A percentile compares a stretch with the other conserved stretches of the same genome.
These are phyloP conservation scores for Apantesis nais DNA, from an alignment of 2,888 invertebrate genomes.

Conservation along the genomic window DNA sequence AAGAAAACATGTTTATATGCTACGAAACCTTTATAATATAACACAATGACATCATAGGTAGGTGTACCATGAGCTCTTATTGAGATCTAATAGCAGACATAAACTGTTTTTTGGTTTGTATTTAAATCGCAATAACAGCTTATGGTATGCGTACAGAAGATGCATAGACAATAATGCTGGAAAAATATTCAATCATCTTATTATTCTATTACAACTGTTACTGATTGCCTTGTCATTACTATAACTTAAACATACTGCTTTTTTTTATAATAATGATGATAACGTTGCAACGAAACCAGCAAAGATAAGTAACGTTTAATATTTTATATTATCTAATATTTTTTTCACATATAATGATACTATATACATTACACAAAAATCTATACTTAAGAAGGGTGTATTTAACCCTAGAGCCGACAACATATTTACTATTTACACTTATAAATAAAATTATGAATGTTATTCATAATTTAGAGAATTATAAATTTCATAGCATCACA, in stretches of 20 bases:
- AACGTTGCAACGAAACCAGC: constrained; percentile 34
- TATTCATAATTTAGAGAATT: constrained; percentile 50
- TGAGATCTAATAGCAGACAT: too few relatives aligned
- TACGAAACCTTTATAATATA: too few relatives aligned
- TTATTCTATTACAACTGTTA: background rate
- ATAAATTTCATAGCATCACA: constrained; percentile 80
- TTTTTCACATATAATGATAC: constrained; percentile 42
- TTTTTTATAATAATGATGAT: background rate
- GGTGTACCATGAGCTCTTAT: too few relatives aligned
- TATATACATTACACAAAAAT: constrained; percentile 53
- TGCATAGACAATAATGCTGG: too few relatives aligned
- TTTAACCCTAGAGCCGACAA: constrained; percentile 48
- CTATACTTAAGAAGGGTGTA: constrained; percentile 51
- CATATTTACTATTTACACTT: constrained; percentile 32
- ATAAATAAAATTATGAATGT: constrained; percentile 45
- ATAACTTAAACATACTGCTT: background rate
- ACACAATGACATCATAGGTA: too few relatives aligned
- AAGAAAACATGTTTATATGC: too few relatives aligned
- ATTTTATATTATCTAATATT: constrained; percentile 33
- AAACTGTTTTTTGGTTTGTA: too few relatives aligned
- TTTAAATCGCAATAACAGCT: too few relatives aligned
- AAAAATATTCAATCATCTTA: too few relatives aligned
- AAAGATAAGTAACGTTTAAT: constrained; percentile 37
- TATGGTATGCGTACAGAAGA: too few relatives aligned
- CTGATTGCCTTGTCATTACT: background rate